Evolutionary conservation across 2,888 invertebrate species (phyloP).

Genomic region (Meandrusa payeni): DNA sequence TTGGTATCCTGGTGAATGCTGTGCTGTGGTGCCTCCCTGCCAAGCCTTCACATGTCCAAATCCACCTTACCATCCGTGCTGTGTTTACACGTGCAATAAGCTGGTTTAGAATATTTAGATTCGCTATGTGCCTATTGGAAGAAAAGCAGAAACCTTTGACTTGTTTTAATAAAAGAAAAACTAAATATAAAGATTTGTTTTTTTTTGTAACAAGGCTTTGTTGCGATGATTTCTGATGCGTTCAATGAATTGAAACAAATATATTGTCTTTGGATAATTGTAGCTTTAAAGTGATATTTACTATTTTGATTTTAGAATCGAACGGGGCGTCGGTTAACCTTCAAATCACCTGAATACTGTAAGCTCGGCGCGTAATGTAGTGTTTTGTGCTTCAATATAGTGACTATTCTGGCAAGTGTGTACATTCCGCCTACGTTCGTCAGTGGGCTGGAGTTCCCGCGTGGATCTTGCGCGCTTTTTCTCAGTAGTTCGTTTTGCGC

Average conservation of each 20-base stretch:
- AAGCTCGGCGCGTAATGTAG: constrained; percentile 13
- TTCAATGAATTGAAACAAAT: no score
- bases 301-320: no score
- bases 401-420: constrained; percentile 34
- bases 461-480: constrained; percentile 65
- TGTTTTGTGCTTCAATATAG: constrained; percentile 23
- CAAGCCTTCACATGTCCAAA: constrained; percentile 71
- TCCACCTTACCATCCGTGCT: constrained; percentile 70
- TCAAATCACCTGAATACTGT: constrained; percentile 18
- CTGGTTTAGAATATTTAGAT: constrained; percentile 53
- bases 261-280: no score
- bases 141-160: no score
- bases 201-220: no score
- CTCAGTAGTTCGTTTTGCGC: constrained; percentile 46
- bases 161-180: no score
- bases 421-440: constrained; percentile 45
- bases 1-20: constrained; percentile 71
- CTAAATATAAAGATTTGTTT: no score
- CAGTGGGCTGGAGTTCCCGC: constrained; percentile 39
- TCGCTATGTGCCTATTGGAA: no score
- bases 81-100: constrained; percentile 66
- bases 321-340: constrained; percentile 10
- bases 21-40: constrained; percentile 61
- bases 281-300: no score
- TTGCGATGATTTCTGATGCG: no score